Evolutionary conservation across 2,797 vertebrate species (phyloP).

Genomic region (Intellagama lesueurii): DNA sequence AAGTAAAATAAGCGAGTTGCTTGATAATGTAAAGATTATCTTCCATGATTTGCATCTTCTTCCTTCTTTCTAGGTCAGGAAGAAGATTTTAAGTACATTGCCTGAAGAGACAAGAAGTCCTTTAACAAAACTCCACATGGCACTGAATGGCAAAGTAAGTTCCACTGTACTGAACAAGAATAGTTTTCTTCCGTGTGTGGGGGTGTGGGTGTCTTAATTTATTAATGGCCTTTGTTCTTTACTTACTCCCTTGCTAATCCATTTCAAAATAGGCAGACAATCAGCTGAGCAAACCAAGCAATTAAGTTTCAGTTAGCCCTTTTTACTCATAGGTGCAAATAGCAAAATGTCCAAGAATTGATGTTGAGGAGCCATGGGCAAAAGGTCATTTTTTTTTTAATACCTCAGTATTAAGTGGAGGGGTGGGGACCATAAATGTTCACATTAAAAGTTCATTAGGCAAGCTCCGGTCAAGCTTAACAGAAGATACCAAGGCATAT

Average conservation of each 20-base stretch:
- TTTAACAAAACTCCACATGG: slow-evolving; percentile 90
- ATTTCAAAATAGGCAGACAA: neutral
- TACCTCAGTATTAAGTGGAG: neutral
- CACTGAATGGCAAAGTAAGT: slow-evolving; percentile 91
- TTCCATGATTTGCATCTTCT: neutral
- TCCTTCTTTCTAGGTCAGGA: slow-evolving; percentile 81
- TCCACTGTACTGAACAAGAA: neutral
- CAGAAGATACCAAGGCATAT: neutral
- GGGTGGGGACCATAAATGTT: no score
- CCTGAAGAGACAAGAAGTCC: slow-evolving; percentile 88
- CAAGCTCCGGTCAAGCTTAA: neutral
- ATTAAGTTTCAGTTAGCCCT: neutral
- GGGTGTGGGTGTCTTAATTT: neutral
- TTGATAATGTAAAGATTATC: neutral
- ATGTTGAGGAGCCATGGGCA: neutral
- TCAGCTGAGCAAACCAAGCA: neutral
- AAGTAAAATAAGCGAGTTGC: neutral
- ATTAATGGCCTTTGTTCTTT: neutral
- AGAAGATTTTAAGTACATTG: slow-evolving; percentile 92
- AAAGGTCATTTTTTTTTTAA: neutral
- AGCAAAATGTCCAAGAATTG: neutral
- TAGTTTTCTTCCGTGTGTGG: neutral
- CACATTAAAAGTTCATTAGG: neutral
- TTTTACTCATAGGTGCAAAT: neutral
- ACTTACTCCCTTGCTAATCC: neutral